phyloP scores from a whole-genome alignment of 2,888 invertebrate genomes.

The Caenorhabditis wallacei region DNA sequence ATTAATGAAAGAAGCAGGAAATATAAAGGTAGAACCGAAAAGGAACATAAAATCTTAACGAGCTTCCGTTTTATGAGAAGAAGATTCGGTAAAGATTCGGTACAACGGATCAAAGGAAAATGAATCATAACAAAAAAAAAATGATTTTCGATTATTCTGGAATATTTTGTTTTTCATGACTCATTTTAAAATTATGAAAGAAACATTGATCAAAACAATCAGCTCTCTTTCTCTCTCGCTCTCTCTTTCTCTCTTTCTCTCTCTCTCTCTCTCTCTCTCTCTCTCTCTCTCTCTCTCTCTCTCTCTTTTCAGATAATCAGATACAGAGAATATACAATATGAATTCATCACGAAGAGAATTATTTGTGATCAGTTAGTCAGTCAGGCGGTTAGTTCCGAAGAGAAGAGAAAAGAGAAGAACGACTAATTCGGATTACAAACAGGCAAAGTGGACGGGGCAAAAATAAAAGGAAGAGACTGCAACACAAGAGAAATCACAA shows the following conservation, averaged over 20 bases:
- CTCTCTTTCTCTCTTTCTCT: too few species aligned
- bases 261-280: too few species aligned
- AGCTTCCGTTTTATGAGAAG: constrained; percentile 12
- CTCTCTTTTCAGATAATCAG: constrained; percentile 20
- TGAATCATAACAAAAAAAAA: not conserved
- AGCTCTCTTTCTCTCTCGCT: too few species aligned
- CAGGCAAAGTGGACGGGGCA: constrained; percentile 48
- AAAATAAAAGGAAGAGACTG: not conserved
- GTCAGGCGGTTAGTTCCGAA: constrained; percentile 39
- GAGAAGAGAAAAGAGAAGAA: not conserved
- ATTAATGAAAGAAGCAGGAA: not conserved
- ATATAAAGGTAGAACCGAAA: not conserved
- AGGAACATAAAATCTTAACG: constrained; percentile 7
- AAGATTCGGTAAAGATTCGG: constrained; percentile 14
- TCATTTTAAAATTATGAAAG: too few species aligned
- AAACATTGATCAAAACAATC: too few species aligned
- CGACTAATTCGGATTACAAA: constrained; percentile 63
- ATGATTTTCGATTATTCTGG: not conserved
- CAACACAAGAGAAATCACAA: too few species aligned
- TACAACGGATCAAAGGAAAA: not conserved
- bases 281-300: too few species aligned
- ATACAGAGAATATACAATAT: too few species aligned
- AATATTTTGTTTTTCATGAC: too few species aligned
- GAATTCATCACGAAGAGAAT: too few species aligned
- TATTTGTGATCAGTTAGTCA: constrained; percentile 53